Percentiles rank a stretch among this genome's conserved stretches.
Conservation (phyloP, 1,140 invertebrate genomes). For the Drosophila equinoxialis region DNA sequence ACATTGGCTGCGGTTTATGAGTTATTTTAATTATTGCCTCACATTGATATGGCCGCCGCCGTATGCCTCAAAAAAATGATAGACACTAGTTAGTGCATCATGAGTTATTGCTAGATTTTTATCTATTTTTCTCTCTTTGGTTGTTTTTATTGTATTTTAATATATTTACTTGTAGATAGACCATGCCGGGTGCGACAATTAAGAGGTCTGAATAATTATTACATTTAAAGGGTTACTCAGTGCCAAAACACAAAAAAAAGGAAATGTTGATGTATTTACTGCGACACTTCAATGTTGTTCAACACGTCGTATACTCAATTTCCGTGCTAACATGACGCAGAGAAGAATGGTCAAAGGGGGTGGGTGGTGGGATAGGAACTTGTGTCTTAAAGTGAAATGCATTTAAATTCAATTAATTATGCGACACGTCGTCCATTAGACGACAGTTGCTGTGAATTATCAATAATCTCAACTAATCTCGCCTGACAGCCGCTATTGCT, state of each 20-base stretch:
- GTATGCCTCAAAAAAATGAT: not conserved
- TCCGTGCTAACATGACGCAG: slow-evolving; percentile 45
- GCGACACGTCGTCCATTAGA: slow-evolving; percentile 63
- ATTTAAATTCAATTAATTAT: slow-evolving; percentile 77
- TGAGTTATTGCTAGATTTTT: slow-evolving; percentile 46
- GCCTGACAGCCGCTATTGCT: slow-evolving; percentile 48
- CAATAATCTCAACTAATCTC: slow-evolving; percentile 72
- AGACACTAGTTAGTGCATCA: not conserved
- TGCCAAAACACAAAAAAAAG: slow-evolving; percentile 35
- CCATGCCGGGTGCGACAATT: not conserved
- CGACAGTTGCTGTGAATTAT: slow-evolving; percentile 70
- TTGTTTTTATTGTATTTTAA: slow-evolving; percentile 51
- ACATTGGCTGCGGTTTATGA: slow-evolving; percentile 56
- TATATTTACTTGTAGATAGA: slow-evolving; percentile 31
- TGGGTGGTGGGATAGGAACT: not conserved
- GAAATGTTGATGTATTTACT: not conserved
- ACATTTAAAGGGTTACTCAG: slow-evolving; percentile 30
- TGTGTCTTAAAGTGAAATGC: slow-evolving; percentile 51
- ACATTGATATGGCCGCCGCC: not conserved
- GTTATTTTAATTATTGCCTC: slow-evolving; percentile 50
- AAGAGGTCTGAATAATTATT: slow-evolving; percentile 37
- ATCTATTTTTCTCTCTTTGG: not conserved
- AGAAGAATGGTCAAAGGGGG: not conserved
- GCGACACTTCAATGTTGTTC: slow-evolving; percentile 7
- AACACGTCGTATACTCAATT: slow-evolving; percentile 49